A percentile compares a stretch with the other conserved stretches of the same genome.
phyloP scores from a whole-genome alignment of 2,888 invertebrate species.

The Selenia dentaria region DNA sequence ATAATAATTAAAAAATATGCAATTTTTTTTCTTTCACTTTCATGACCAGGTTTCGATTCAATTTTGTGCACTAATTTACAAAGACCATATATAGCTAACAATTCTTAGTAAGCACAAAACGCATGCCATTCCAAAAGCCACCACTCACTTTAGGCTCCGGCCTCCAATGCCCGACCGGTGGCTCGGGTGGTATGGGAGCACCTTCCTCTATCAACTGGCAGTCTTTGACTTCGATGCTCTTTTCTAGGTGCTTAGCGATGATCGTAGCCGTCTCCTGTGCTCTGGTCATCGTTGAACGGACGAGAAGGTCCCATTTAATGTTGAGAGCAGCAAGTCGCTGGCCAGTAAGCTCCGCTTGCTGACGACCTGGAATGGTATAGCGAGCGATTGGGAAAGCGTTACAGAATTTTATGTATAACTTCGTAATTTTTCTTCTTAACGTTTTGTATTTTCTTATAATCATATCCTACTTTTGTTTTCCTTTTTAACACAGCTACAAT shows the following conservation, averaged over 20 bases:
- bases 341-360: slow-evolving; percentile 95
- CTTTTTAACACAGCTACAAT: too few relatives aligned
- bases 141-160: slow-evolving; percentile 86
- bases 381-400: too few relatives aligned
- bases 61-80: too few relatives aligned
- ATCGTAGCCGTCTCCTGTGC: slow-evolving; percentile 96
- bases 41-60: too few relatives aligned
- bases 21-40: too few relatives aligned
- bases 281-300: slow-evolving; percentile 96
- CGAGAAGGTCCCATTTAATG: slow-evolving; percentile 91
- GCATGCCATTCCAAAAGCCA: neutral
- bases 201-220: slow-evolving; percentile 95
- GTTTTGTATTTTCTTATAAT: too few relatives aligned
- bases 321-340: slow-evolving; percentile 90
- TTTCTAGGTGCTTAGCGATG: slow-evolving; percentile 89
- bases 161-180: slow-evolving; percentile 94
- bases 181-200: slow-evolving; percentile 97
- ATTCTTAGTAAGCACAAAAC: too few relatives aligned
- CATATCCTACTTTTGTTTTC: too few relatives aligned
- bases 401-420: too few relatives aligned
- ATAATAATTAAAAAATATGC: too few relatives aligned
- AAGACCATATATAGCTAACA: too few relatives aligned
- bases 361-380: slow-evolving; percentile 85
- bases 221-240: slow-evolving; percentile 81
- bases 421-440: too few relatives aligned